phyloP scores from a whole-genome alignment of 1,140 invertebrate genomes.

The Drosophila guanche region DNA sequence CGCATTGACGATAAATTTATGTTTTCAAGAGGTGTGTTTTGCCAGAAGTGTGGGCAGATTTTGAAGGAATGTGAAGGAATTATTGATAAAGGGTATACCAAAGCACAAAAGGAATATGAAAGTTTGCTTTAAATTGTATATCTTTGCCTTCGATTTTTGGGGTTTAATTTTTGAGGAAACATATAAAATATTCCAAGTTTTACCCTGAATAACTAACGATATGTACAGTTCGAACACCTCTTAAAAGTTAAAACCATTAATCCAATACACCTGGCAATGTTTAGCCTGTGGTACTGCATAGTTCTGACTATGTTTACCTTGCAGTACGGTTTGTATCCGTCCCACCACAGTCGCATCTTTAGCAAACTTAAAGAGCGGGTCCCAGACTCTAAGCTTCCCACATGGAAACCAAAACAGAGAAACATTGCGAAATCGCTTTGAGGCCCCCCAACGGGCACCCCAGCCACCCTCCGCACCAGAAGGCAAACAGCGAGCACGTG shows the following conservation, averaged over 20 bases:
- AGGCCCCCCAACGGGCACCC: not conserved
- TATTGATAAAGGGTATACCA: not conserved
- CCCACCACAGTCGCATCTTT: constrained; percentile 3
- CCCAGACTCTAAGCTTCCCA: not conserved
- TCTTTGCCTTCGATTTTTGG: not conserved
- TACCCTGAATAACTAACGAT: not conserved
- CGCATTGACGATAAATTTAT: constrained; percentile 2
- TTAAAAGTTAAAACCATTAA: no score
- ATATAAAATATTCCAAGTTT: not conserved
- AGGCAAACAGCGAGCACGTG: constrained; percentile 66
- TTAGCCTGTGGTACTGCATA: not conserved
- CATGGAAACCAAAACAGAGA: constrained; percentile 78
- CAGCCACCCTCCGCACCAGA: not conserved
- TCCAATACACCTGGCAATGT: not conserved
- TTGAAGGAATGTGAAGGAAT: no score
- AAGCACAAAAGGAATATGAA: not conserved
- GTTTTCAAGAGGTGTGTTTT: not conserved
- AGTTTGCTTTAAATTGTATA: no score
- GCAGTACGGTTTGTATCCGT: not conserved
- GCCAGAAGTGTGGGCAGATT: not conserved
- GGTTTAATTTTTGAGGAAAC: not conserved
- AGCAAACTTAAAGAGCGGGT: constrained; percentile 28
- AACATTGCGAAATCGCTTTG: constrained; percentile 21
- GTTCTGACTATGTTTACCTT: constrained; percentile 36
- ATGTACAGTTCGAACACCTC: not conserved